Percentiles rank a stretch among this genome's conserved stretches.
These are phyloP conservation scores for Melinaea marsaeus DNA, from an alignment of 2,888 invertebrate species.

Conservation along the genomic window DNA sequence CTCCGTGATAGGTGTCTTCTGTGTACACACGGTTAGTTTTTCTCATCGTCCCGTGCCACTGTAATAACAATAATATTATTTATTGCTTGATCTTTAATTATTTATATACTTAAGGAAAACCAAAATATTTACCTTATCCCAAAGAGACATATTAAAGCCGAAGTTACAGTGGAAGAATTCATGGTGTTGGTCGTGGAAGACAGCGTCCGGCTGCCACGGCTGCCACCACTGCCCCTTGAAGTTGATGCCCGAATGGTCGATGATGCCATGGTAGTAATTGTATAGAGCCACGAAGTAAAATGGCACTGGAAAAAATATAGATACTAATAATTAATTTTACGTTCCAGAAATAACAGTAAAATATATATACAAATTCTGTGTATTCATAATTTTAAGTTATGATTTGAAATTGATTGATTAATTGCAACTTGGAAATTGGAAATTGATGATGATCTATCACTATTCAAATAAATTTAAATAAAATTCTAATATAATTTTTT, in stretches of 20 bases:
- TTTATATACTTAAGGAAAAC: background rate
- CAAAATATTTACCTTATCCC: conserved; percentile 78
- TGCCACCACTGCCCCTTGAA: conserved; percentile 87
- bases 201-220: conserved; percentile 85
- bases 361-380: no score
- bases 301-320: conserved; percentile 43
- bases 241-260: conserved; percentile 86
- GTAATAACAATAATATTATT: conserved; percentile 35
- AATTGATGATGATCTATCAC: no score
- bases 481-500: no score
- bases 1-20: conserved; percentile 82
- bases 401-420: no score
- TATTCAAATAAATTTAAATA: no score
- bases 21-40: conserved; percentile 80
- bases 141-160: conserved; percentile 82
- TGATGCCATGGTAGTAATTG: conserved; percentile 84
- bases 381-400: no score
- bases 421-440: no score
- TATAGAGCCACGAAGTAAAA: conserved; percentile 59
- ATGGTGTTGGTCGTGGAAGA: conserved; percentile 87
- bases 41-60: conserved; percentile 84
- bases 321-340: no score
- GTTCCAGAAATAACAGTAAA: no score
- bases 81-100: background rate
- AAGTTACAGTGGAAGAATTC: conserved; percentile 88